Percentiles rank a stretch among this genome's conserved stretches.
These are phyloP conservation scores for Toxotes jaculatrix DNA, from an alignment of 2,113 vertebrate genomes.

Conservation along the genomic window DNA sequence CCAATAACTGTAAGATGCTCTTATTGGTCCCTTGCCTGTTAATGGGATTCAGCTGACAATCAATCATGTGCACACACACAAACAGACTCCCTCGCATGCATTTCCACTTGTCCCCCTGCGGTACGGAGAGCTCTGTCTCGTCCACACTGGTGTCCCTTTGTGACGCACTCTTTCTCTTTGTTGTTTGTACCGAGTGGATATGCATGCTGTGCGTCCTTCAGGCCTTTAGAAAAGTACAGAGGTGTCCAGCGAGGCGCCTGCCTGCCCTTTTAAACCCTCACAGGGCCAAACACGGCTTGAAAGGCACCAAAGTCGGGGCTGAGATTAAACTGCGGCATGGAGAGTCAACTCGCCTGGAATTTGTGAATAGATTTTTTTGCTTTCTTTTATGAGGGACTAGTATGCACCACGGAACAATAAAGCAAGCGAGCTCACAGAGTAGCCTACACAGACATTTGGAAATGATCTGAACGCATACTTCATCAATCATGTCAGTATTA, in stretches of 20 bases:
- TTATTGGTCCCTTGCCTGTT: constrained; percentile 40
- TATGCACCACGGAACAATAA: background rate
- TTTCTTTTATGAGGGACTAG: background rate
- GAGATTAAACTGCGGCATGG: constrained; percentile 33
- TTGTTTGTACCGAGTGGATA: constrained; percentile 59
- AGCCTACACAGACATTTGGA: no score
- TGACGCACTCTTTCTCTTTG: constrained; percentile 57
- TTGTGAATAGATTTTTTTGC: constrained; percentile 15
- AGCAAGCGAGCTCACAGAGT: no score
- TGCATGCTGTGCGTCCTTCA: constrained; percentile 67
- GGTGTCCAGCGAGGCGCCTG: constrained; percentile 58
- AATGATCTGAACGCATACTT: no score
- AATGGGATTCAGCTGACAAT: constrained; percentile 59
- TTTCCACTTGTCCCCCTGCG: constrained; percentile 11
- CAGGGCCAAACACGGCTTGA: constrained; percentile 38
- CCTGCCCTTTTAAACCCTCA: constrained; percentile 57
- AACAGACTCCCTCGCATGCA: background rate
- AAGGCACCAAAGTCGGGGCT: constrained; percentile 23
- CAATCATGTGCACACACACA: constrained; percentile 36
- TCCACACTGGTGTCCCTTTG: constrained; percentile 40
- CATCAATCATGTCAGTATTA: no score
- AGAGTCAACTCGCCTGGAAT: constrained; percentile 1
- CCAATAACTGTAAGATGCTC: constrained; percentile 35
- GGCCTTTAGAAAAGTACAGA: constrained; percentile 56
- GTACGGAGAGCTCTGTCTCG: constrained; percentile 5